Conservation (phyloP, 2,113 vertebrate genomes). For the Malurus elegans region DNA sequence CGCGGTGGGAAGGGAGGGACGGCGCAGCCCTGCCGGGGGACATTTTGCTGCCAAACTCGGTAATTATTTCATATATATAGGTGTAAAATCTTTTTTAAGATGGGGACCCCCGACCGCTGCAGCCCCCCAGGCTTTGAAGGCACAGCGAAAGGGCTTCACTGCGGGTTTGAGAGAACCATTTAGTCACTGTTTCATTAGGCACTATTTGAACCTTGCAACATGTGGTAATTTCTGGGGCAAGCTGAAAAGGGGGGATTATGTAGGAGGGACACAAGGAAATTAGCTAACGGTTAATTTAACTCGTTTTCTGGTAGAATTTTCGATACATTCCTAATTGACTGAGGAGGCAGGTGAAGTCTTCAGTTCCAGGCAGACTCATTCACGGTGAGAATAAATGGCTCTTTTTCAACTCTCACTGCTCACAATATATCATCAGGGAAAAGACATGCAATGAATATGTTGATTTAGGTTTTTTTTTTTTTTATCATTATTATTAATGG, state of each 20-base stretch:
- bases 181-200: constrained; percentile 98
- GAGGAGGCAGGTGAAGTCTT: constrained; percentile 98
- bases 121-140: constrained; percentile 80
- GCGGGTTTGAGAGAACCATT: constrained; percentile 80
- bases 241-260: constrained; percentile 92
- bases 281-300: constrained; percentile 99
- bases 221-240: constrained; percentile 94
- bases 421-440: constrained; percentile 92
- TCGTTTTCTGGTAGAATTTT: constrained; percentile 96
- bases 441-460: constrained; percentile 96
- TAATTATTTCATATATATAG: neutral
- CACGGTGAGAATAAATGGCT: constrained; percentile 89
- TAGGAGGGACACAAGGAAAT: constrained; percentile 93
- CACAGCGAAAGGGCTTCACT: constrained; percentile 80
- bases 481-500: constrained; percentile 85
- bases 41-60: constrained; percentile 75
- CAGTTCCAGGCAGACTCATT: constrained; percentile 91
- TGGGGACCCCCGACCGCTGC: constrained; percentile 71
- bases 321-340: constrained; percentile 99
- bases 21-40: constrained; percentile 65
- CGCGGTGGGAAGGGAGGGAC: neutral
- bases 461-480: constrained; percentile 78
- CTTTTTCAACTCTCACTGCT: constrained; percentile 86
- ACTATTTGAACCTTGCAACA: constrained; percentile 98
- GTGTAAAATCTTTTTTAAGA: constrained; percentile 44